These are phyloP conservation scores for Atractosteus spatula DNA, from an alignment of 2,113 vertebrate genomes.

Conservation along the genomic window DNA sequence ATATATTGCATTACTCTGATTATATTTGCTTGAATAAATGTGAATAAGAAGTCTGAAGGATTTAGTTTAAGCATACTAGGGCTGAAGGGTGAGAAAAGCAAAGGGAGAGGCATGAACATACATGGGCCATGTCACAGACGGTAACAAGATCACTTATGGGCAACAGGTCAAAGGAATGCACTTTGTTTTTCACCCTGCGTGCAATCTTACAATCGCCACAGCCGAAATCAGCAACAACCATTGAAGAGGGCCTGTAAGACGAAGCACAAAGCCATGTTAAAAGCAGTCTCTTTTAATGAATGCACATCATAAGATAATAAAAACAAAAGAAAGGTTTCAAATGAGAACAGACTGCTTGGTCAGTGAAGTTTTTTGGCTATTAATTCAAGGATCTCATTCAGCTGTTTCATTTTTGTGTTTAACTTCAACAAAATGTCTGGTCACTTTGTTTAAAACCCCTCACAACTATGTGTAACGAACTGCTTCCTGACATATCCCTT, in stretches of 20 bases:
- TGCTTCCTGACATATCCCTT: no score
- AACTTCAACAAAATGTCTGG: neutral
- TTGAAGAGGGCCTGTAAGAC: slow-evolving; percentile 65
- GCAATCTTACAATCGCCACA: slow-evolving; percentile 90
- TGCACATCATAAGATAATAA: neutral
- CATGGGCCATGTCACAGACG: slow-evolving; percentile 88
- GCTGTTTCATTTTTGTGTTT: no score
- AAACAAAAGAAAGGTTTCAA: neutral
- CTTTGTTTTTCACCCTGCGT: slow-evolving; percentile 74
- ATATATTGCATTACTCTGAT: neutral
- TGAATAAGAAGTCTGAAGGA: no score
- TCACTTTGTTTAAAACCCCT: no score
- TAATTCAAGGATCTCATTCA: neutral
- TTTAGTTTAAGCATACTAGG: no score
- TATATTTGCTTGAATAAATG: no score
- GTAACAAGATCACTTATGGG: slow-evolving; percentile 77
- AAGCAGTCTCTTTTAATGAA: neutral
- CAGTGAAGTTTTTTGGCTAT: neutral
- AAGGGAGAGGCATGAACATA: slow-evolving; percentile 41
- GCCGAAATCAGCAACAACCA: slow-evolving; percentile 90
- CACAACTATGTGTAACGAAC: no score
- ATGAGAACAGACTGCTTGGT: neutral
- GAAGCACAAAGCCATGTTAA: neutral
- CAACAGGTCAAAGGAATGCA: slow-evolving; percentile 88
- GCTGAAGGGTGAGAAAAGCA: neutral